Evolutionary conservation across 1,140 invertebrate genomes (phyloP).

Genomic region (Zelostemma sp.): DNA sequence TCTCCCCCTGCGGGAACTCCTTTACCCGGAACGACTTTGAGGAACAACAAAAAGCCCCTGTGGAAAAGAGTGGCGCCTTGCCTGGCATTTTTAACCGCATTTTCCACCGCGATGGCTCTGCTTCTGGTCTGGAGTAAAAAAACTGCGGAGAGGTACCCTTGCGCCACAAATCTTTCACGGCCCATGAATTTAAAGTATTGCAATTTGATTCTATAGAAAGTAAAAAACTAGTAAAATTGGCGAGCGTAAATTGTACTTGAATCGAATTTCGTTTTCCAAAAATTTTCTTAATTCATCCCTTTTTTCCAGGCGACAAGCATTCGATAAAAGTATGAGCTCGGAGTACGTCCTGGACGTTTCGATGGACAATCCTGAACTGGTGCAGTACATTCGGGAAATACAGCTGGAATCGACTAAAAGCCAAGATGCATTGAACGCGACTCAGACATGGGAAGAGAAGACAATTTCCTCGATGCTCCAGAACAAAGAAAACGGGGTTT

Average conservation of each 20-base stretch:
- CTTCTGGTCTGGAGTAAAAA: conserved; percentile 66
- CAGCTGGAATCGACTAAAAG: conserved; percentile 70
- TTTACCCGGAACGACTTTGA: conserved; percentile 18
- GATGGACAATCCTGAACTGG: conserved; percentile 80
- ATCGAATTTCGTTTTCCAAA: no score
- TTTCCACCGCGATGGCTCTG: conserved; percentile 65
- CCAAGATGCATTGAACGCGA: conserved; percentile 60
- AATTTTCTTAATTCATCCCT: no score
- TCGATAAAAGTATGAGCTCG: conserved; percentile 77
- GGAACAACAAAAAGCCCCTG: conserved; percentile 55
- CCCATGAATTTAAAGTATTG: no score
- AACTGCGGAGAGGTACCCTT: conserved; percentile 53
- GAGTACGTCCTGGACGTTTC: conserved; percentile 80
- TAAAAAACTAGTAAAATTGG: no score
- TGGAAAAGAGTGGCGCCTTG: conserved; percentile 59
- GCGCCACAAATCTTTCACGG: not conserved
- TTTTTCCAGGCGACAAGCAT: conserved; percentile 62
- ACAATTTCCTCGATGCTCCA: conserved; percentile 64
- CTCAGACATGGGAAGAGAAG: conserved; percentile 67
- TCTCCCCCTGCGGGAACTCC: conserved; percentile 18
- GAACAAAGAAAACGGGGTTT: conserved; percentile 69
- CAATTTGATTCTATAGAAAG: not conserved
- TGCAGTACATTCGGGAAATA: conserved; percentile 79
- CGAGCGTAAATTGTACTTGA: no score
- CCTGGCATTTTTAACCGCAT: conserved; percentile 64